These are phyloP conservation scores for Denticeps clupeoides DNA, from an alignment of 2,797 vertebrate genomes.

Conservation along the genomic window DNA sequence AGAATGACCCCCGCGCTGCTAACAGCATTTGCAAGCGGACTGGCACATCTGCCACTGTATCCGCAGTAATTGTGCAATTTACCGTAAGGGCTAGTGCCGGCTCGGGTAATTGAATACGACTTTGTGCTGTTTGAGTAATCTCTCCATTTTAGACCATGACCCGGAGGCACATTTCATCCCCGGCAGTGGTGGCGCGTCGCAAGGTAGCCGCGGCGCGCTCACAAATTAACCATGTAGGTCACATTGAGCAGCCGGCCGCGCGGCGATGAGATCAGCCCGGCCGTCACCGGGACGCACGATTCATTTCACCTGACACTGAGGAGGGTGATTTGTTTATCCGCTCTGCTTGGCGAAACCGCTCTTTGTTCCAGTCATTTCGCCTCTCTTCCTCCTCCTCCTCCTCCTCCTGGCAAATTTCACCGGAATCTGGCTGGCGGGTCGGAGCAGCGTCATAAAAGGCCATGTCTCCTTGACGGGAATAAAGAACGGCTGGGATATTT, in stretches of 20 bases:
- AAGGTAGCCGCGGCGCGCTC: slow-evolving; percentile 32
- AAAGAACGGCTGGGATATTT: slow-evolving; percentile 32
- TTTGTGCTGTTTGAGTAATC: slow-evolving; percentile 53
- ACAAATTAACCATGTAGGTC: slow-evolving; percentile 43
- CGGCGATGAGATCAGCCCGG: slow-evolving; percentile 5
- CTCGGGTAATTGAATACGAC: slow-evolving; percentile 53
- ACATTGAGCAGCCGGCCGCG: slow-evolving; percentile 30
- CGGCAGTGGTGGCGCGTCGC: slow-evolving; percentile 5
- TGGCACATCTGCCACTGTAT: slow-evolving; percentile 40
- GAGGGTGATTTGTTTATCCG: background rate
- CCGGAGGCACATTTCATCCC: slow-evolving; percentile 26
- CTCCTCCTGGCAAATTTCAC: background rate
- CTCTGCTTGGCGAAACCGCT: slow-evolving; percentile 12
- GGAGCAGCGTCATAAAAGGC: too few species aligned
- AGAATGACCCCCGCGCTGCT: slow-evolving; percentile 40
- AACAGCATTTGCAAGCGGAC: slow-evolving; percentile 26
- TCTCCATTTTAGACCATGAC: slow-evolving; percentile 40
- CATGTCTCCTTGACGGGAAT: slow-evolving; percentile 23
- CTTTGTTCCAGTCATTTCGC: slow-evolving; percentile 11
- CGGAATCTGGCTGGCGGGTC: slow-evolving; percentile 3
- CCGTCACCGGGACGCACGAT: background rate
- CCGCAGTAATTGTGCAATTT: slow-evolving; percentile 51
- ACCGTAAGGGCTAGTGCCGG: slow-evolving; percentile 48
- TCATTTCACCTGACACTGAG: slow-evolving; percentile 12
- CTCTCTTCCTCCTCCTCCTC: background rate